Percentiles rank a stretch among this genome's conserved stretches.
Conservation (phyloP, 2,888 invertebrate species). For the Eupithecia abbreviata region DNA sequence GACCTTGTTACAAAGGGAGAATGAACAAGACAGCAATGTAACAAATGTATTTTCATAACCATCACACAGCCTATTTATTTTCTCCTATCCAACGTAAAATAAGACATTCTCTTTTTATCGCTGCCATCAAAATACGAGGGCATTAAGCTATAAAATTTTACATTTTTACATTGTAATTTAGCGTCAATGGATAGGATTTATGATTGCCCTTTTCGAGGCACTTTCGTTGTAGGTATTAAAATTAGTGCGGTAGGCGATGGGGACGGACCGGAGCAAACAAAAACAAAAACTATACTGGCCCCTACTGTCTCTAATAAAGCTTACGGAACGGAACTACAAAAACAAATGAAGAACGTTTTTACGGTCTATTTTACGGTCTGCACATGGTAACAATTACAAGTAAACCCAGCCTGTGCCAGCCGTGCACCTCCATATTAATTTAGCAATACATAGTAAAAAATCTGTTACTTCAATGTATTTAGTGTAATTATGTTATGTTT, state of each 20-base stretch:
- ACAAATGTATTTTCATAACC: conserved; percentile 42
- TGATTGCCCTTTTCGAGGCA: conserved; percentile 54
- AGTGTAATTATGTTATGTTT: no score
- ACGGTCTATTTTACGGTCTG: not conserved
- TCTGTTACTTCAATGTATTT: no score
- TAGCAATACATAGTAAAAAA: not conserved
- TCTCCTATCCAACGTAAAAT: conserved; percentile 44
- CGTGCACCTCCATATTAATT: not conserved
- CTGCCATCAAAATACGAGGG: conserved; percentile 44
- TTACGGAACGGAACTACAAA: not conserved
- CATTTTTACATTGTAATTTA: conserved; percentile 56
- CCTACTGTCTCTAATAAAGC: not conserved
- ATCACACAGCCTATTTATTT: conserved; percentile 43
- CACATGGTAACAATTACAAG: not conserved
- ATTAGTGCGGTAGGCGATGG: conserved; percentile 41
- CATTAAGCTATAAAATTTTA: conserved; percentile 50
- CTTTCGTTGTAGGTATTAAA: conserved; percentile 53
- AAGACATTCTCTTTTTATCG: conserved; percentile 45
- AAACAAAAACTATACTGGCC: not conserved
- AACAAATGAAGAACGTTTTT: conserved; percentile 2
- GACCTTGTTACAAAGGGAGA: not conserved
- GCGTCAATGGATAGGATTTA: conserved; percentile 57
- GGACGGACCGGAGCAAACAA: not conserved
- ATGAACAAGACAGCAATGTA: conserved; percentile 16
- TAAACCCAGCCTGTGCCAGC: not conserved